phyloP scores from a whole-genome alignment of 2,888 invertebrate genomes.

The Volucella zonaria region DNA sequence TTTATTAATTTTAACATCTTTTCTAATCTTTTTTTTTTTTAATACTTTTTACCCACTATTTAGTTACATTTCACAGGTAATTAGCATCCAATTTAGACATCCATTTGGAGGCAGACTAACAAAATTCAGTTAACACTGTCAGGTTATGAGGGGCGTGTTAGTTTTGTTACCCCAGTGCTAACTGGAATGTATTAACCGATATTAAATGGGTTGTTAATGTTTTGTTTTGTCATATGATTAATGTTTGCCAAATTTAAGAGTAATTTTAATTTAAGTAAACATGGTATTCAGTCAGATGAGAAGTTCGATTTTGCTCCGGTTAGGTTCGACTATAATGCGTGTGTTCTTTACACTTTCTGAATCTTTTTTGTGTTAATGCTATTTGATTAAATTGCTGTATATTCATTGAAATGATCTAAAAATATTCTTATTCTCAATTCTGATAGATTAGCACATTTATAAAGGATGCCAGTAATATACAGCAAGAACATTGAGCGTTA shows the following conservation, averaged over 20 bases:
- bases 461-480: not conserved
- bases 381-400: slow-evolving; percentile 34
- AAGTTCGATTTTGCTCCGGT: slow-evolving; percentile 1
- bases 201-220: slow-evolving; percentile 32
- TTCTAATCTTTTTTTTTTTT: not conserved
- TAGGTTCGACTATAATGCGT: not conserved
- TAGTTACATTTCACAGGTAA: slow-evolving; percentile 36
- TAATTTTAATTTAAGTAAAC: slow-evolving; percentile 3
- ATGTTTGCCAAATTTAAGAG: slow-evolving; percentile 8
- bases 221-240: slow-evolving; percentile 55
- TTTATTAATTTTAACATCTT: slow-evolving; percentile 4
- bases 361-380: slow-evolving; percentile 18
- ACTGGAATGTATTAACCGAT: slow-evolving; percentile 49
- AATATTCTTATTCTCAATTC: slow-evolving; percentile 5
- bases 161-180: slow-evolving; percentile 44
- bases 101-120: slow-evolving; percentile 47
- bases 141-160: slow-evolving; percentile 23
- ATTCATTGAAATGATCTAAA: slow-evolving; percentile 12
- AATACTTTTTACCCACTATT: slow-evolving; percentile 13
- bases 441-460: slow-evolving; percentile 34
- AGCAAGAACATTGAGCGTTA: not conserved
- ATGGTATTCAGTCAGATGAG: not conserved
- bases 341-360: slow-evolving; percentile 34
- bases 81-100: slow-evolving; percentile 44
- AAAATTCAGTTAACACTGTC: slow-evolving; percentile 45